Evolutionary conservation across 2,888 invertebrate species (phyloP), one percentile per base, ranked within the genome.

Genomic region (Trachelus iudaicus): DNA sequence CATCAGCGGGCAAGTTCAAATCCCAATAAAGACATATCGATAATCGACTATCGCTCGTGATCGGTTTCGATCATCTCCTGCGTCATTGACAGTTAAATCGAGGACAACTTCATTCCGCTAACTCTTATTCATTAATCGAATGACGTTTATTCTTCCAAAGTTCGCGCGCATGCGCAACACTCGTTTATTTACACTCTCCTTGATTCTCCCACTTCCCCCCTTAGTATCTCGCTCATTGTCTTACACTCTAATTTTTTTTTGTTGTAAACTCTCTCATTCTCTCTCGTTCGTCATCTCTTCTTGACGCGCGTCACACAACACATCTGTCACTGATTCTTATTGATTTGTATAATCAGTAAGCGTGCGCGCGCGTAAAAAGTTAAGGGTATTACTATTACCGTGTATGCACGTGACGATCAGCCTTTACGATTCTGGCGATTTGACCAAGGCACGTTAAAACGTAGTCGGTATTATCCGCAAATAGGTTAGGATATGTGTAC

Each of bases 391-490:
- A 23, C 23, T 23, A 9, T 56, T 56, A 56, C 56, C 56, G 56
- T 79, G 79, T 83, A 71, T 71, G 1, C 71, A 71, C 71, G 71
- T 33, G 33, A 34, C 12, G 33, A 82, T 83, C 82, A 81, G 83
- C 83, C 81, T 83, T 81, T 78, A 71, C 56, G 71, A 33, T 71
- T 78, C 81, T 79, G 35, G 69, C 34, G 30, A 15, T 80, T 77
- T 69, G 69, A 40, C 71, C 81, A 83, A 84, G 83, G 83, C 83
- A 83, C 83, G 83, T 31, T 75, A 79, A 77, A 78, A 82, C 73
- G 75, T 79, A 77, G 76, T 75, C 79, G 79, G 73, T 79, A 77
- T 83, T 79, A 77, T 76, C 77, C 69, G 69, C 68, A 73, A 34
- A 75, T 33, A 73, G 75, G 76, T 77, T 76, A 83, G 76, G 83